These are phyloP conservation scores for Tenthredo amoena DNA, from an alignment of 2,888 invertebrate species.

Conservation along the genomic window DNA sequence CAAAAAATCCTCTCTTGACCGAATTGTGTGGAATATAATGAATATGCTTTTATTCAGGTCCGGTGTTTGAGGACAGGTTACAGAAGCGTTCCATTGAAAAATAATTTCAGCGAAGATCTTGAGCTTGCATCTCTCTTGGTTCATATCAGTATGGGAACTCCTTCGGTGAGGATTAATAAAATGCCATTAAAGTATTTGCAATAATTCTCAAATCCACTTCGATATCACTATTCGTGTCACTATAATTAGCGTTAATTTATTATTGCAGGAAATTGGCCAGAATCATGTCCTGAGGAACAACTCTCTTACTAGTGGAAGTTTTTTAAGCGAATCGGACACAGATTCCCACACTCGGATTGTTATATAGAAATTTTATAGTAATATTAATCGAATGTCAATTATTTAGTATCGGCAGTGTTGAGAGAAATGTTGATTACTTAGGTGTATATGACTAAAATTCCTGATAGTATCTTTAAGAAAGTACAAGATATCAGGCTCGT, in stretches of 20 bases:
- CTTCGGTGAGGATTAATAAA: conserved; percentile 67
- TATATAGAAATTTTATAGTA: conserved; percentile 16
- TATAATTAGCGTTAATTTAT: background rate
- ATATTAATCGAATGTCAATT: conserved; percentile 18
- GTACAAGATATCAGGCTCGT: background rate
- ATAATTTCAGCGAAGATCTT: conserved; percentile 94
- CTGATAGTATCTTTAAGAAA: background rate
- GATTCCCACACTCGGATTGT: conserved; percentile 38
- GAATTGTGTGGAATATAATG: background rate
- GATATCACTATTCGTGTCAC: background rate
- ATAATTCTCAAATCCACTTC: background rate
- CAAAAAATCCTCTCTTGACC: background rate
- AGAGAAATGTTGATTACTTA: background rate
- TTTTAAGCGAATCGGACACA: conserved; percentile 41
- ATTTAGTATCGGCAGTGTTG: background rate
- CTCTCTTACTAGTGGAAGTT: conserved; percentile 35
- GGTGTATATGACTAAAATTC: background rate
- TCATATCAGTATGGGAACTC: conserved; percentile 85
- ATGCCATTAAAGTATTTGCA: background rate
- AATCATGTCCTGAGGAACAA: conserved; percentile 48
- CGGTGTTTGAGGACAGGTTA: conserved; percentile 91
- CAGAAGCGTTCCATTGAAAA: conserved; percentile 93
- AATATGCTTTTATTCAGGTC: conserved; percentile 77
- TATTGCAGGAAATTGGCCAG: conserved; percentile 32
- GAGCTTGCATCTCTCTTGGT: conserved; percentile 95